phyloP scores from a whole-genome alignment of 2,888 invertebrate species.

The Drosophila suboccidentalis region DNA sequence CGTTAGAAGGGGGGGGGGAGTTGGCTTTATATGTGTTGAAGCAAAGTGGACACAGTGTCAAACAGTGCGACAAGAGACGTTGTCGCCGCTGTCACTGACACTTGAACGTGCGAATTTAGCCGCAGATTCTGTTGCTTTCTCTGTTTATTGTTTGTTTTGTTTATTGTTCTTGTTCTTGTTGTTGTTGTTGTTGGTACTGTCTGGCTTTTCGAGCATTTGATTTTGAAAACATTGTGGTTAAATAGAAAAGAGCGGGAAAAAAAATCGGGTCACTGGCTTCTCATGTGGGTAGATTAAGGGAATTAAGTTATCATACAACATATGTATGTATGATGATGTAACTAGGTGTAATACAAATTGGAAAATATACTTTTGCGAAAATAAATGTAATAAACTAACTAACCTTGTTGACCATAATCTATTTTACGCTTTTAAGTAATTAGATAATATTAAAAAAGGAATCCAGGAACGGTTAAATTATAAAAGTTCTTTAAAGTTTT shows the following conservation, averaged over 20 bases:
- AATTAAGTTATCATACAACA: slow-evolving; percentile 20
- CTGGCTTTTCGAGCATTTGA: slow-evolving; percentile 56
- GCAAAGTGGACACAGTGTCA: slow-evolving; percentile 51
- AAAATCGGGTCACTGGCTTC: slow-evolving; percentile 11
- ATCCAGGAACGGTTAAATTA: no score
- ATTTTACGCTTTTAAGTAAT: no score
- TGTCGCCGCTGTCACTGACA: slow-evolving; percentile 55
- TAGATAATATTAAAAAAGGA: no score
- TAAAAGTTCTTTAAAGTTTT: no score
- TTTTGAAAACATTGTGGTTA: slow-evolving; percentile 37
- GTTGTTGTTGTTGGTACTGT: slow-evolving; percentile 19
- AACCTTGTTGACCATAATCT: no score
- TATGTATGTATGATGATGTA: not conserved
- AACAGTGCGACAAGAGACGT: slow-evolving; percentile 38
- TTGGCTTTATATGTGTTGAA: slow-evolving; percentile 8
- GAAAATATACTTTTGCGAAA: not conserved
- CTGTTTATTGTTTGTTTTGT: slow-evolving; percentile 26
- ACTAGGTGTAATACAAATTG: slow-evolving; percentile 3
- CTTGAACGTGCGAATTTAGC: slow-evolving; percentile 63
- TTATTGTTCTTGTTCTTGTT: slow-evolving; percentile 16
- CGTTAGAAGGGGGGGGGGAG: slow-evolving; percentile 1
- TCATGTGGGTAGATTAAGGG: slow-evolving; percentile 48
- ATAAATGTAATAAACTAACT: not conserved
- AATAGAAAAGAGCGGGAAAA: not conserved
- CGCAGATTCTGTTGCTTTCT: slow-evolving; percentile 50